phyloP scores from a whole-genome alignment of 2,888 invertebrate species.

The Lasioglossum marginatum region DNA sequence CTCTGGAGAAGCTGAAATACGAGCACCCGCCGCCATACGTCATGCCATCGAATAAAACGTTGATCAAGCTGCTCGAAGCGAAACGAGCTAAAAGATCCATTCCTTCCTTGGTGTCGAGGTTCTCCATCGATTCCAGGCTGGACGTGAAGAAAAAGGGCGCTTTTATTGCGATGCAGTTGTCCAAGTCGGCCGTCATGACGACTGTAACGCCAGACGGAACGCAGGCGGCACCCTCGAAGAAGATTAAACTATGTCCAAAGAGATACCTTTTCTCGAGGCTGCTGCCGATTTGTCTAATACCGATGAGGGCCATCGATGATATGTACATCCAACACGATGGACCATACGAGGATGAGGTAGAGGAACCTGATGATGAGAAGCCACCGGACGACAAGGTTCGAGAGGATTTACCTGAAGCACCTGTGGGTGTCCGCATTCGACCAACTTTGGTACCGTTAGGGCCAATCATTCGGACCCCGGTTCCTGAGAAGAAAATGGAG shows the following conservation, averaged over 20 bases:
- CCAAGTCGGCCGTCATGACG: constrained; percentile 34
- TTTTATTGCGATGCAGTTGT: constrained; percentile 35
- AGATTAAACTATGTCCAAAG: constrained; percentile 78
- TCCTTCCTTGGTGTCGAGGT: constrained; percentile 80
- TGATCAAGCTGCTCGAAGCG: constrained; percentile 76
- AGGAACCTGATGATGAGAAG: not conserved
- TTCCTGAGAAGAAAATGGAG: constrained; percentile 54
- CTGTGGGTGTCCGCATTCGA: constrained; percentile 63
- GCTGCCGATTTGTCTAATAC: constrained; percentile 76
- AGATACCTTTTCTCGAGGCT: constrained; percentile 78
- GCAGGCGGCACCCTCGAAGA: constrained; percentile 68
- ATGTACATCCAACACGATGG: constrained; percentile 61
- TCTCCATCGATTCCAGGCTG: constrained; percentile 80
- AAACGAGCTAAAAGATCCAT: constrained; percentile 80
- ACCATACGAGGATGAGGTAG: not conserved
- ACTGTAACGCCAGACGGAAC: not conserved
- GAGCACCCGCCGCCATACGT: constrained; percentile 79
- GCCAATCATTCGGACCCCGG: constrained; percentile 78
- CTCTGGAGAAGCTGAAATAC: constrained; percentile 77
- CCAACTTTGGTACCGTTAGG: constrained; percentile 79
- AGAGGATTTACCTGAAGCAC: constrained; percentile 65
- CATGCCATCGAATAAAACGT: constrained; percentile 74
- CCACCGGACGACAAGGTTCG: not conserved
- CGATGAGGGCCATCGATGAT: constrained; percentile 80
- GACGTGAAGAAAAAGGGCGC: constrained; percentile 74